A percentile compares a stretch with the other conserved stretches of the same genome.
Evolutionary conservation across 2,113 vertebrate genomes (phyloP).

Genomic region (Calidris pygmaea): DNA sequence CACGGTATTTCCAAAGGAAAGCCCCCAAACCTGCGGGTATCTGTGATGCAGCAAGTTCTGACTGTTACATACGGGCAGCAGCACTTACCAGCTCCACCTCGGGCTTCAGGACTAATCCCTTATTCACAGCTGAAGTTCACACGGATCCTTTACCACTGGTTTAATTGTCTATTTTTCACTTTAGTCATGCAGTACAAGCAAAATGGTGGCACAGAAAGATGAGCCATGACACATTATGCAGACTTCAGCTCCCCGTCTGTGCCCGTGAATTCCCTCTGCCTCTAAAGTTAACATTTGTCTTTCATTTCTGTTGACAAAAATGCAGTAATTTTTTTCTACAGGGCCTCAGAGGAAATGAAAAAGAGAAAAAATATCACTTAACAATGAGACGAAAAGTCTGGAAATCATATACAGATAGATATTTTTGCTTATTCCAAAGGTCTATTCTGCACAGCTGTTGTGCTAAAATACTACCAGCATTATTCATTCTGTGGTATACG

Average conservation of each 20-base stretch:
- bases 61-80: not conserved
- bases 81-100: not conserved
- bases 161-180: not conserved
- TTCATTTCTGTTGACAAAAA: slow-evolving; percentile 35
- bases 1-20: not conserved
- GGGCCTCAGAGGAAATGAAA: slow-evolving; percentile 14
- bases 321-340: not conserved
- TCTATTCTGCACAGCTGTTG: not conserved
- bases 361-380: not conserved
- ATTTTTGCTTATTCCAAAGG: slow-evolving; percentile 31
- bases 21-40: rapidly evolving
- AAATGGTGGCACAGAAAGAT: not conserved
- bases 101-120: not conserved
- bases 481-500: not conserved
- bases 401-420: not conserved
- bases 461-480: not conserved
- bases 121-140: not conserved
- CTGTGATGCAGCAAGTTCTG: rapidly evolving
- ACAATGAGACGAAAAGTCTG: not conserved
- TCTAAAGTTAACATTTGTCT: slow-evolving; percentile 11
- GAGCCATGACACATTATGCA: not conserved
- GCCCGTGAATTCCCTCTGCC: not conserved
- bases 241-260: not conserved
- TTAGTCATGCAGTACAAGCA: not conserved
- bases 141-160: not conserved